These are phyloP conservation scores for Spongia lamella DNA, from an alignment of 37 sponge, comb jelly and placozoan species.

Conservation along the genomic window DNA sequence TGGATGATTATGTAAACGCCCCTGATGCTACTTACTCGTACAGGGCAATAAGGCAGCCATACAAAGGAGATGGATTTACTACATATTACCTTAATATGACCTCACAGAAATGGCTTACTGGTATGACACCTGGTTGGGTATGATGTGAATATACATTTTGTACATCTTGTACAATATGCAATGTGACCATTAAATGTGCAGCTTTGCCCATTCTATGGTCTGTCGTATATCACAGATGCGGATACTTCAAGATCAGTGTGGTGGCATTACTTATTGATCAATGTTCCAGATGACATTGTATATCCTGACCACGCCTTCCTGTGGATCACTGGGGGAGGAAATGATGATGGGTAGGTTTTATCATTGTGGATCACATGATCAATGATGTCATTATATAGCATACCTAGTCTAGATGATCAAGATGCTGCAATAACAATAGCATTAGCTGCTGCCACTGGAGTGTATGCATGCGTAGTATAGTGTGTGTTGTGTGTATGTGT, in stretches of 20 bases:
- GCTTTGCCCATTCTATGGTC: too few species aligned
- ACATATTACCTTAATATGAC: slow-evolving; percentile 87
- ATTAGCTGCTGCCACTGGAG: slow-evolving; percentile 41
- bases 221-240: slow-evolving; percentile 52
- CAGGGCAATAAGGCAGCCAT: slow-evolving; percentile 38
- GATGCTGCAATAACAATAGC: slow-evolving; percentile 40
- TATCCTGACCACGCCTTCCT: slow-evolving; percentile 69
- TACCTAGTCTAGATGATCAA: slow-evolving; percentile 27
- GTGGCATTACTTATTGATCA: slow-evolving; percentile 87
- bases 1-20: slow-evolving; percentile 90
- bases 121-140: slow-evolving; percentile 11
- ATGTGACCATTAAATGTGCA: not conserved
- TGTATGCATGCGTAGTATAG: slow-evolving; percentile 26
- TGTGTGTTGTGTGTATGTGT: too few species aligned
- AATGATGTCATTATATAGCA: not conserved
- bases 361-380: slow-evolving; percentile 1
- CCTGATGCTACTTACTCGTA: slow-evolving; percentile 75
- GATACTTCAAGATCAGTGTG: slow-evolving; percentile 66
- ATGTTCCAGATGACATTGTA: slow-evolving; percentile 65
- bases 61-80: slow-evolving; percentile 63
- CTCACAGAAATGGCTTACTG: slow-evolving; percentile 85
- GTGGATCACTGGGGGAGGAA: slow-evolving; percentile 85
- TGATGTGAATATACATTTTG: not conserved
- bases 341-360: slow-evolving; percentile 50
- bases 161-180: not conserved